Percentiles rank a stretch among this genome's conserved stretches.
Evolutionary conservation across 2,888 invertebrate genomes (phyloP).

Genomic region (Lymantria dispar): DNA sequence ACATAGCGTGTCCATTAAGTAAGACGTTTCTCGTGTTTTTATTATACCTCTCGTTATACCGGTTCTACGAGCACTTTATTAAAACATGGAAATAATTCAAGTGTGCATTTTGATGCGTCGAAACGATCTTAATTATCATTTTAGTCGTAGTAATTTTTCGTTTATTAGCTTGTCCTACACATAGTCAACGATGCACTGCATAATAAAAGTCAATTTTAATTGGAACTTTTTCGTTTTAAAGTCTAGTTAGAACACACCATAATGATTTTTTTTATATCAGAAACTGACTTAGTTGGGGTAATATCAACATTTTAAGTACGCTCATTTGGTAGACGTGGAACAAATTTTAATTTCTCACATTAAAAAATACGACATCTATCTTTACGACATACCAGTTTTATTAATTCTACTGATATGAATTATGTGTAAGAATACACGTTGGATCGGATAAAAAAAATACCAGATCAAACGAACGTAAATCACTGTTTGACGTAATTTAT

Average conservation of each 20-base stretch:
- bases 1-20: slow-evolving; percentile 46
- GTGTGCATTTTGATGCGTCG: slow-evolving; percentile 55
- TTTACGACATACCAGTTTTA: neutral
- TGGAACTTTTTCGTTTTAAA: slow-evolving; percentile 61
- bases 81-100: slow-evolving; percentile 36
- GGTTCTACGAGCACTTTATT: slow-evolving; percentile 43
- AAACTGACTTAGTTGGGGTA: slow-evolving; percentile 28
- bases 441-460: neutral
- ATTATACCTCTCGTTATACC: slow-evolving; percentile 47
- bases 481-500: slow-evolving; percentile 5
- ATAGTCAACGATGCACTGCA: slow-evolving; percentile 35
- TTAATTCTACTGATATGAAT: slow-evolving; percentile 1
- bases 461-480: slow-evolving; percentile 4
- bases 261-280: slow-evolving; percentile 48
- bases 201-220: slow-evolving; percentile 69
- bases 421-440: slow-evolving; percentile 3
- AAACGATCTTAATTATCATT: slow-evolving; percentile 61
- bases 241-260: slow-evolving; percentile 58
- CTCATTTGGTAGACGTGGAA: slow-evolving; percentile 26
- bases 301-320: slow-evolving; percentile 33
- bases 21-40: slow-evolving; percentile 49
- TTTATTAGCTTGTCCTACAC: slow-evolving; percentile 62
- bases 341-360: slow-evolving; percentile 15
- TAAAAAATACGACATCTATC: slow-evolving; percentile 3
- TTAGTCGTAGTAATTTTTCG: slow-evolving; percentile 56